Base-by-base conservation (phyloP, 2,113 vertebrate species). In the Ptyas mucosa region DNA sequence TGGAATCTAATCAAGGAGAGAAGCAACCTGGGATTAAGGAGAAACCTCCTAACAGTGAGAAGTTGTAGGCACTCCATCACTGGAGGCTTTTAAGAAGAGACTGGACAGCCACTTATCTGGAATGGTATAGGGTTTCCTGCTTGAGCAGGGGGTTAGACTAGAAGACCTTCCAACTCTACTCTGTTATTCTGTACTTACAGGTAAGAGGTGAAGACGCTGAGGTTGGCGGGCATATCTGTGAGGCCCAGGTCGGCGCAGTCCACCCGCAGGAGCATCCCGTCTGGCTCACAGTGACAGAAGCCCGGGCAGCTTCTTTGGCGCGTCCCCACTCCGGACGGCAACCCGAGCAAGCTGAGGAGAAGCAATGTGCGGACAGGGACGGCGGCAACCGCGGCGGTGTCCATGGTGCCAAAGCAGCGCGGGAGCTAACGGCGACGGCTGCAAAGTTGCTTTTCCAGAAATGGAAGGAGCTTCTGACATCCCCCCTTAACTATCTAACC, bases 211-310 rank as follows among this genome's bases (percentile, higher is more conserved):
- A 98, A 98, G 95, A 95, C 96, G 96, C 98, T 98, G 96, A 98
- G 97, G 96, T 98, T 97, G 94, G 96, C 93, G 64, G 98, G 98
- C 93, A 98, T 95, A 57, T 95, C 97, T 4, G 96, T 95, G 93
- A 98, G 98, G 61, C 98, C 98, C 94, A 96, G 95, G 96, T 98
- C 98, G 21, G 98, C 97, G 97, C 98, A 98, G 97, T 98, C 98
- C 89, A 97, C 98, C 6, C 98, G 93, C 92, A 98, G 93, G 49
- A 98, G 94, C 97, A 95, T 95, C 52, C 98, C 98, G 87, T 98
- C 98, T 81, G 94, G 96, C 89, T 98, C 98, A 93, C 98, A 98
- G 87, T 97, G 97, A 95, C 98, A 98, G 85, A 93, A 97, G 0
- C 92, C 92, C 5, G 98, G 98, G 94, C 98, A 98, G 46, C 97